These are phyloP conservation scores for Uromys caudimaculatus DNA, from an alignment of 2,797 vertebrate species.

Conservation along the genomic window DNA sequence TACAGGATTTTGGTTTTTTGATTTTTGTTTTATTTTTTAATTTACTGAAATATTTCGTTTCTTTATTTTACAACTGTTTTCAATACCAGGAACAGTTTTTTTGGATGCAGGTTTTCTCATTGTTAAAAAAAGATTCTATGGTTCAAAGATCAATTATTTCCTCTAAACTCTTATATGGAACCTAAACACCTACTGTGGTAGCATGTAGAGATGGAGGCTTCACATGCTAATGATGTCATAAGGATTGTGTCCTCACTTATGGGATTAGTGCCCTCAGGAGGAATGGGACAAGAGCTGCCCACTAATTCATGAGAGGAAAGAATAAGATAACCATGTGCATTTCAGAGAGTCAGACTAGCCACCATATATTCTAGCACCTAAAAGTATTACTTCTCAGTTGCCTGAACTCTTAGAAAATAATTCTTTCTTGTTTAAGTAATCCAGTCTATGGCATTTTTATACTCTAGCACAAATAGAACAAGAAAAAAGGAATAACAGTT, in stretches of 20 bases:
- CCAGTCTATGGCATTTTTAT: background rate
- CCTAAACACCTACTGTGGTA: too few relatives aligned
- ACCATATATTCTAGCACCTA: background rate
- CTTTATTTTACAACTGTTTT: background rate
- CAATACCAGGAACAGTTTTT: background rate
- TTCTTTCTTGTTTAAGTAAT: background rate
- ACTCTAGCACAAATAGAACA: background rate
- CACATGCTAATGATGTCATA: background rate
- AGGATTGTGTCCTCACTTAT: background rate
- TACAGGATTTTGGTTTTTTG: too few relatives aligned
- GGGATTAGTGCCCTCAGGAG: background rate
- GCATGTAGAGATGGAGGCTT: background rate
- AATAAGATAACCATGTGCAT: background rate
- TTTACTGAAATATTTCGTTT: background rate
- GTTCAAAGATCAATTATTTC: background rate
- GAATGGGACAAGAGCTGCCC: background rate
- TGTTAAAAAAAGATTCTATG: background rate
- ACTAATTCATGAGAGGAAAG: background rate
- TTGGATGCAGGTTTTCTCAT: background rate
- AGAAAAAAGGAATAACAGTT: background rate
- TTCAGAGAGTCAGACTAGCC: background rate
- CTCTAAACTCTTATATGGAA: background rate
- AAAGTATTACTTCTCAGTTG: background rate
- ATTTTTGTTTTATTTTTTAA: too few relatives aligned
- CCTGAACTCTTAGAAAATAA: background rate